Conservation (phyloP, 35 echinoderm and acorn worm species). For the Hemicentrotus pulcherrimus region DNA sequence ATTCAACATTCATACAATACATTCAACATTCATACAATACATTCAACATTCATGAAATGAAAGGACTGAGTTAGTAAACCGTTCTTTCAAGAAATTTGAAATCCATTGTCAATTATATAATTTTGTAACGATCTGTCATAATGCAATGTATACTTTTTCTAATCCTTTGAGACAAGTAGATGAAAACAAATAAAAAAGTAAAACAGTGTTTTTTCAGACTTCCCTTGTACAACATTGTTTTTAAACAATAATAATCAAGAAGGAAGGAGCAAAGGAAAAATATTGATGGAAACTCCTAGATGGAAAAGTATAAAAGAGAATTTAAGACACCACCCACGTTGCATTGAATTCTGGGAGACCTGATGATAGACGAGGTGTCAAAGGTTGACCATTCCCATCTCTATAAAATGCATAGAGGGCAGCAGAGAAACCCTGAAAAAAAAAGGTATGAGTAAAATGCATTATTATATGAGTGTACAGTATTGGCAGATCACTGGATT, state of each 20-base stretch:
- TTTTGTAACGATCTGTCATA: no score
- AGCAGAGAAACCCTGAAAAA: conserved; percentile 86
- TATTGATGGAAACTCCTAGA: not conserved
- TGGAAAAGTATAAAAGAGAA: not conserved
- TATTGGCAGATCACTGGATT: no score
- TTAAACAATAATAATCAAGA: not conserved
- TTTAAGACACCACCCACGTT: conserved; percentile 41
- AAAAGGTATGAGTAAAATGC: conserved; percentile 30
- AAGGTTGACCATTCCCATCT: conserved; percentile 73
- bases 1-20: no score
- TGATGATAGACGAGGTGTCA: conserved; percentile 64
- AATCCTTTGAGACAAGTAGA: no score
- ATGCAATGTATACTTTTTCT: no score
- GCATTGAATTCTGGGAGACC: conserved; percentile 74
- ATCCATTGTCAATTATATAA: no score
- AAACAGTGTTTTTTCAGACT: no score
- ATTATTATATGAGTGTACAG: not conserved
- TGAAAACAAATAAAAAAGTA: no score
- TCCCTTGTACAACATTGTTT: no score
- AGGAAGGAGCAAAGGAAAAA: not conserved
- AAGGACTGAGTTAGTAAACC: no score
- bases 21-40: not conserved
- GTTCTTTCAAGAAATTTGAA: no score
- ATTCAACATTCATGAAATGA: no score
- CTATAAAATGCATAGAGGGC: conserved; percentile 90